Base-by-base conservation (phyloP, 92 coral and sea anemone species). In the Epizoanthus rinbou region DNA sequence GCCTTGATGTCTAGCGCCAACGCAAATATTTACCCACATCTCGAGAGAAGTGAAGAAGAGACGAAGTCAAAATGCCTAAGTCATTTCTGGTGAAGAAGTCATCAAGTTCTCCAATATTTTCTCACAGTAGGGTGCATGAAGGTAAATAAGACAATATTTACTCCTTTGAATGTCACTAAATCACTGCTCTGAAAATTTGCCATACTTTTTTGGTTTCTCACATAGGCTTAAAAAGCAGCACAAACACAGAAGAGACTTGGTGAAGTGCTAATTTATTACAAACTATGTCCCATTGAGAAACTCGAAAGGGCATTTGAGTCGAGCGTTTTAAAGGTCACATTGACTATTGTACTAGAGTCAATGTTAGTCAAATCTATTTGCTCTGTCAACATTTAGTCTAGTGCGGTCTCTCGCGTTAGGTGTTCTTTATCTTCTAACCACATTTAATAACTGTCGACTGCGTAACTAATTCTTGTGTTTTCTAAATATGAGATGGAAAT, bases 31-130 rank as follows among this genome's bases (percentile, higher is more conserved):
- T 93, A 84, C 88, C 69, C 65, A 78, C 75, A 79, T 87, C 81
- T 84, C 82, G 65, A 78, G 84, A 78, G 74, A 79, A 72, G 54
- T 65, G 84, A 81, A 69, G 79, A 78, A 57, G 67, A 69, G 75
- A 82, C 75, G 79, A 82, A 37, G 72, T 37, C 76, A 86, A 45
- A 24, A 93, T 93, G 97, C 97, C 97, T 17, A 85, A 92, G 88
- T 92, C 97, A 50, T 93, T 93, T 69, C 79, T 93, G 68, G 94
- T 93, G 43, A 93, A 93, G 89, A 93, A 93, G 91, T 93, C 71
- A 35, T 78, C 92, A 50, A 66, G 87, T 21, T 60, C 74, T 10
- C 69, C 80, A 25, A 16, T 71, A 53, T 45, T 72, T 5, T 64
- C 71, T 5, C 88, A 69, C 85, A 71, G 87, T 64, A 85, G 92